Evolutionary conservation across 2,888 invertebrate species (phyloP), one percentile per base, ranked within the genome.

Genomic region (Synergus itoensis): DNA sequence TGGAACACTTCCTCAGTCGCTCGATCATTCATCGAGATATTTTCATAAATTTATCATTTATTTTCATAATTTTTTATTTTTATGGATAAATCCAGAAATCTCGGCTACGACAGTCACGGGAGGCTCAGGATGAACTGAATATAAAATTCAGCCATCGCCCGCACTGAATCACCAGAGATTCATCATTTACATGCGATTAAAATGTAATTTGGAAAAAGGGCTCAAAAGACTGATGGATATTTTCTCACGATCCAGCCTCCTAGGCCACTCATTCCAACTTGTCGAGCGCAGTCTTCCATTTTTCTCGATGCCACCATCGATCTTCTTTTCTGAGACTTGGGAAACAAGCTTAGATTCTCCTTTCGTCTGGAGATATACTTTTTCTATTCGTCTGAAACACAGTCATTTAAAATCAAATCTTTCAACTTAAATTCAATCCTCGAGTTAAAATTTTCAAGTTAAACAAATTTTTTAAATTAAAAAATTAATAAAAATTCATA

Each of bases 231-330:
- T 77, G 81, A 82, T 82, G 81, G 81, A 82, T 82, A 73, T 62
- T 79, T 82, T 79, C 79, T 82, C 78, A 80, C 81, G 80, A 81
- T 73, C 80, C 81, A 82, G 80, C 82, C 83, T 83, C 81, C 80
- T 79, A 79, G 82, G 80, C 77, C 78, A 60, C 82, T 73, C 53
- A n/a, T 53, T 73, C n/a, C n/a, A 73, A 73, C 53, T 36, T 73
- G n/a, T 73, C 73, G n/a, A 73, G 69, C 53, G 28, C 53, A 73
- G 9, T n/a, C 73, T 53, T 73, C 48, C 53, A 73, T 73, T 53
- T 73, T 73, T 73, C 73, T 73, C 53, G 73, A 73, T 73, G 73
- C 53, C 73, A 73, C 53, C 73, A 73, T 73, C 48, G 36, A 48
- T 73, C 73, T 53, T 73, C 28, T 48, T 48, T 67, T 67, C 41